Base-by-base conservation (phyloP, 2,888 invertebrate species). In the Eumacrocentrus americanus region DNA sequence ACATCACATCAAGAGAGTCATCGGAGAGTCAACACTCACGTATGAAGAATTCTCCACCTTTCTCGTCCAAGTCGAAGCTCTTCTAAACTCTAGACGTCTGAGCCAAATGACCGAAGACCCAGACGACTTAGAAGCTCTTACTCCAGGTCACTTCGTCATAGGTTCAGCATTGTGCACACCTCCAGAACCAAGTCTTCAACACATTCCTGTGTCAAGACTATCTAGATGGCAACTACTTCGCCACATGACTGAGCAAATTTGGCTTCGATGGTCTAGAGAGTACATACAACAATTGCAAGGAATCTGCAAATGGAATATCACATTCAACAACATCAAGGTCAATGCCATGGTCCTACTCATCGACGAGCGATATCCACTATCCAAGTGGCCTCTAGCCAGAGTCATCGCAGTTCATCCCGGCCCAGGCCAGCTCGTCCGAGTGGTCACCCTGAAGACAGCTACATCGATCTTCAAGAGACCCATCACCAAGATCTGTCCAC, bases 331-430 rank as follows among this genome's bases (percentile, higher is more conserved):
- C 16, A 54, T 54, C 23, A 44, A 44, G 5, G 25, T 52, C 1
- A 58, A 54, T 7, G 38, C 62, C 9, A 22, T 62, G 7, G 59
- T 59, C 1, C 48, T 59, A 9, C 18, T 62, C 52, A 59, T 47
- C 1, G 48, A 62, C 7, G 56, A 62, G 18, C 29, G 56, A 3
- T 53, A 46, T 3, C 60, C 51, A 7, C 58, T 51, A 16, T 42
- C 44, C n/a, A 63, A 60, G 16, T 57, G 59, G 57, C 51, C 53
- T 1, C 44, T 55, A 0, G 62, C 53, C 4, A 14, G 47, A 7
- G 29, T 60, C 2, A 38, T 16, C 0, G 11, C 14, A 1, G 18
- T 44, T 4, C 40, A 53, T 22, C 35, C 44, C 0, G 54, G 56
- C 0, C 20, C 37, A 7, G 56, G 56, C 16, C 56, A 51, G n/a